Base-by-base conservation (phyloP, 1,140 invertebrate genomes). In the Drosophila mauritiana region DNA sequence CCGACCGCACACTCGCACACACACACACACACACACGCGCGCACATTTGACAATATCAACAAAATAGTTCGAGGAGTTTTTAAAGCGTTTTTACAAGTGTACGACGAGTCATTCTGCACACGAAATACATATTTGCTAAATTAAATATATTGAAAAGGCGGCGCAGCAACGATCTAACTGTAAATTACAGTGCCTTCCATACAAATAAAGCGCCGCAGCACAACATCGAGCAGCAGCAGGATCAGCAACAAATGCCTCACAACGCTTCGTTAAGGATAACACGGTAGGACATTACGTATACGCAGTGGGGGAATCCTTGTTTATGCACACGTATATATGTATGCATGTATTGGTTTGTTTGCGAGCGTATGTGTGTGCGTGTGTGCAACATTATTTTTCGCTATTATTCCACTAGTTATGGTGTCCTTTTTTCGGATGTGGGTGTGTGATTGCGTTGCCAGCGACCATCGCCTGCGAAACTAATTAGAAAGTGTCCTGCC, bases 111-210 rank as follows among this genome's bases (percentile, higher is more conserved):
- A 43, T 27, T 27, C 22, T 40, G 56, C 54, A 57, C 34, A 69
- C 45, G 34, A 80, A 74, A 82, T 75, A 82, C 73, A 78, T 70
- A 88, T 77, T 86, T 82, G 82, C 78, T 82, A 79, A 76, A 85
- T 82, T 86, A 79, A 54, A 88, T 86, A 82, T 51, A 78, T 36
- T 55, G 52, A 55, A 56, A 10, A 43, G 64, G n/a, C 17, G 45
- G 52, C 17, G 51, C 51, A 57, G 55, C 61, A 65, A 53, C 49
- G 27, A 43, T 79, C 70, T 76, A 83, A 76, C 78, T 85, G 78
- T 82, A 75, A 85, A 75, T 70, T 86, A 78, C 82, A 79, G 83
- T 88, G 84, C 79, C 83, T 88, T 88, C 61, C 52, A 79, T 62
- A 88, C 1, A 73, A 76, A 45, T 49, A 83, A 88, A 72, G 58